Evolutionary conservation across 2,888 invertebrate genomes (phyloP).

Genomic region (Coelinius sp.): DNA sequence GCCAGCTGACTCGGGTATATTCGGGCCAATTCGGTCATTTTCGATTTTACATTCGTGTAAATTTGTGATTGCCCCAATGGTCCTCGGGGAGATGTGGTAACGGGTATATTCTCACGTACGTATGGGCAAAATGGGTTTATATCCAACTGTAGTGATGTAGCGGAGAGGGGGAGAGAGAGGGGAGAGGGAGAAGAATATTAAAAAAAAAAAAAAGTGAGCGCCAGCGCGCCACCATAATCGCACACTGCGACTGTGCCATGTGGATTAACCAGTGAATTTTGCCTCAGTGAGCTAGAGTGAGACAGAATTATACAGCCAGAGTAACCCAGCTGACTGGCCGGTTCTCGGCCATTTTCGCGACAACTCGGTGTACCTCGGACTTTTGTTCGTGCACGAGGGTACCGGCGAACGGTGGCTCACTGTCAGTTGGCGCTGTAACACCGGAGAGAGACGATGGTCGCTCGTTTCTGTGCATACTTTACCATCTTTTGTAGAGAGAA

Average conservation of each 20-base stretch:
- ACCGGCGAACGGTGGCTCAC: slow-evolving; percentile 58
- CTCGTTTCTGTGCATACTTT: slow-evolving; percentile 50
- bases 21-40: too few relatives aligned
- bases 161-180: slow-evolving; percentile 16
- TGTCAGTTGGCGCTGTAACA: slow-evolving; percentile 66
- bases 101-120: too few relatives aligned
- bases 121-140: too few relatives aligned
- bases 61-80: too few relatives aligned
- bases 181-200: background rate
- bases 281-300: slow-evolving; percentile 14
- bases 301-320: slow-evolving; percentile 7
- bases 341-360: slow-evolving; percentile 53
- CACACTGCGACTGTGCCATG: background rate
- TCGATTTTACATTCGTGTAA: too few relatives aligned
- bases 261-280: background rate
- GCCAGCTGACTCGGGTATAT: slow-evolving; percentile 62
- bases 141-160: too few relatives aligned
- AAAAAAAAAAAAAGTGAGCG: background rate
- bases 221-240: background rate
- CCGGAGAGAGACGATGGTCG: slow-evolving; percentile 55
- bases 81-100: too few relatives aligned
- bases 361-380: slow-evolving; percentile 57
- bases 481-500: slow-evolving; percentile 37
- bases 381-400: slow-evolving; percentile 65
- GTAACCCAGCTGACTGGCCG: slow-evolving; percentile 61